Base-by-base conservation (phyloP, 2,797 vertebrate genomes). In the Hozukius guyotensis region DNA sequence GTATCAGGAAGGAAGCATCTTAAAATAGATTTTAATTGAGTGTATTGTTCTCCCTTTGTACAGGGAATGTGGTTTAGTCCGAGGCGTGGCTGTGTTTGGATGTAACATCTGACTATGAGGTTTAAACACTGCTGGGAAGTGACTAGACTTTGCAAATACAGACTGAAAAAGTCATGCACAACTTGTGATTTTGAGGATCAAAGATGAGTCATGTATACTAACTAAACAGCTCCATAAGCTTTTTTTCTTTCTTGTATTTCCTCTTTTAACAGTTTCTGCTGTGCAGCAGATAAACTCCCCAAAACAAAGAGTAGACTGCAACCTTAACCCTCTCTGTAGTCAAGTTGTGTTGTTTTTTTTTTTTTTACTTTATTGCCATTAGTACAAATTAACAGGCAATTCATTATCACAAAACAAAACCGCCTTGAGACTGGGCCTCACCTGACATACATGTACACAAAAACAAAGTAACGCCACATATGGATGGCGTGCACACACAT, bases 1-100 rank as follows among this genome's bases (percentile, higher is more conserved):
- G 7, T 20, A 8, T 16, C 0, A 8, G 0, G 0, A 55, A 12
- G 0, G 13, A n/a, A 11, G 1, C 0, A 8, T 14, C 1, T 5
- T 8, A 4, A 7, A 14, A 29, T 22, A 8, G 4, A 38, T 29
- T 5, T 13, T n/a, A 0, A 6, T 8, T 1, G 5, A 20, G 2
- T 25, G 0, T 22, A 7, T 14, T 22, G 2, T 10, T 10, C 3
- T 0, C 53, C 53, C 53, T 22, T 2, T 22, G 13, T 7, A 2
- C 14, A 5, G 14, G 2, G 2, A 0, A 9, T 3, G 1, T 87
- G 81, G 79, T 22, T 62, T 16, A n/a, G 53, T 77, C 75, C n/a
- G 36, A 38, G 62, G 20, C n/a, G 4, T 12, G 62, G 22, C 27
- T 60, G 20, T 13, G 46, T 66, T 32, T 53, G 18, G 11, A 20